Percentiles rank a stretch among this genome's conserved stretches.
phyloP scores from a whole-genome alignment of 2,113 vertebrate genomes.

The Anoura caudifer region DNA sequence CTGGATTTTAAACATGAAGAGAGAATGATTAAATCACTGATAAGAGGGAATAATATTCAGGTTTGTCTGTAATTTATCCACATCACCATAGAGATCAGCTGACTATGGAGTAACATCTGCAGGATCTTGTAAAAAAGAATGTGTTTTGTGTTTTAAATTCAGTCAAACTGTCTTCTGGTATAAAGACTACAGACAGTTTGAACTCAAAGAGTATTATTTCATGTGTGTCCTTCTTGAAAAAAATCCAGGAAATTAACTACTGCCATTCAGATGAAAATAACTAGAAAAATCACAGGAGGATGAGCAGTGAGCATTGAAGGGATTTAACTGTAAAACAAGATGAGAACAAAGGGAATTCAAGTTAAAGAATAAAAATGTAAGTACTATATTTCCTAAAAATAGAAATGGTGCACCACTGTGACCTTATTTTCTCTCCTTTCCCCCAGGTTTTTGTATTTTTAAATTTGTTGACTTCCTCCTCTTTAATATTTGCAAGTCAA shows the following conservation, averaged over 20 bases:
- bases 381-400: neutral
- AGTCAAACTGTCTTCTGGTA: neutral
- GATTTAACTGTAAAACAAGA: neutral
- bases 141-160: slow-evolving; percentile 3
- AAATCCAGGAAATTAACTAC: neutral
- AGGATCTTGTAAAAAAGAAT: neutral
- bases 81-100: neutral
- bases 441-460: neutral
- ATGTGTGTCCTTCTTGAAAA: neutral
- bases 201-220: neutral
- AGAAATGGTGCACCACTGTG: neutral
- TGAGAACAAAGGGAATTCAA: neutral
- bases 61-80: neutral
- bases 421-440: neutral
- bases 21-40: neutral
- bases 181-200: neutral
- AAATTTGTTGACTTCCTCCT: neutral
- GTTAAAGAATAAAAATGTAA: neutral
- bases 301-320: neutral
- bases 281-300: neutral
- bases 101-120: neutral
- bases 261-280: neutral
- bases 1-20: neutral
- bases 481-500: neutral
- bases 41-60: neutral